Evolutionary conservation across 2,888 invertebrate genomes (phyloP), one percentile per base, ranked within the genome.

Genomic region (Dasysyrphus albostriatus): DNA sequence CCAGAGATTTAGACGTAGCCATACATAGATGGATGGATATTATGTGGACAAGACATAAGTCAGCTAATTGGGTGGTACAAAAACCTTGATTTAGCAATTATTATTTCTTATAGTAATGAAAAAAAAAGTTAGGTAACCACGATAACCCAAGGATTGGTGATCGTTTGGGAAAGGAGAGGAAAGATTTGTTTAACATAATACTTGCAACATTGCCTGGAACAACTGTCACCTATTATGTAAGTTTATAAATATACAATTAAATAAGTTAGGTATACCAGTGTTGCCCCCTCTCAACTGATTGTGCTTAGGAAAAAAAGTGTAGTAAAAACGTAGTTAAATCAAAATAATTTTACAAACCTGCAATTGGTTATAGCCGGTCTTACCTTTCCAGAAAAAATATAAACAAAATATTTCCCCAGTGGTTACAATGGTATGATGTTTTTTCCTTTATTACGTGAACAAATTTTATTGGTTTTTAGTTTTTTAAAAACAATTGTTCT

Each of bases 151-250:
- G 96, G 63, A 93, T 95, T 90, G 94, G 94, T 0, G 92, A 94
- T 3, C 94, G 96, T n/a, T 94, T 95, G 90, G 95, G 96, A 0
- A 91, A 91, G 7, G 94, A 94, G 85, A 94, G 95, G 91, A 94
- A 95, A 0, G 95, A 96, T 85, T 94, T 95, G 0, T 91, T 96
- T 5, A 96, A 96, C 90, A 94, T 96, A 89, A 92, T 98, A 73
- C 94, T 95, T 80, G 93, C 96, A 90, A 91, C 96, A 14, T 92
- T 98, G 32, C 97, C 97, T 0, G 97, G 97, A 44, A 95, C 96
- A 0, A 94, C 96, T 0, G 94, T 97, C n/a, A 95, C 96, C 0
- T 97, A 97, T 92, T 96, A 97, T 89, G 97, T 89, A 70, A 84
- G 85, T 83, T 56, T 37, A 29, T 14, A 7, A 10, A 10, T 10